Evolutionary conservation across 2,113 vertebrate species (phyloP).

Genomic region (Xiphias gladius): DNA sequence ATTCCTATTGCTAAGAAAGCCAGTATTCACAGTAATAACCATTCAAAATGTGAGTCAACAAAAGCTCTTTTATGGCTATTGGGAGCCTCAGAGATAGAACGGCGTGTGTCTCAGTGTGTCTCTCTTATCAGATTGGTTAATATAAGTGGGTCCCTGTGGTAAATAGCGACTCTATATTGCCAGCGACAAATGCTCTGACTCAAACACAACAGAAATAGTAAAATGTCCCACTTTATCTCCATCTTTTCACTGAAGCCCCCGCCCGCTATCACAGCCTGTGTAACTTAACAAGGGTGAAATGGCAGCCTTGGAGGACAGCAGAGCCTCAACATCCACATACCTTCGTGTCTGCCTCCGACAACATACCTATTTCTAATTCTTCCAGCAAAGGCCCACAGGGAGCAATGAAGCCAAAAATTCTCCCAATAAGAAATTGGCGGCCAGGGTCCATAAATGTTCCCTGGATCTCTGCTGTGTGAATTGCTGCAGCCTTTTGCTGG

Average conservation of each 20-base stretch:
- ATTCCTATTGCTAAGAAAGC: conserved; percentile 33
- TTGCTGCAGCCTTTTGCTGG: conserved; percentile 24
- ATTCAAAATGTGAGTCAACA: conserved; percentile 59
- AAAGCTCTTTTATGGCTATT: conserved; percentile 53
- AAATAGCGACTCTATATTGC: conserved; percentile 49
- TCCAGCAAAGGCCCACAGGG: conserved; percentile 38
- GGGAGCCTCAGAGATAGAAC: conserved; percentile 54
- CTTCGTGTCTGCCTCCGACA: conserved; percentile 6
- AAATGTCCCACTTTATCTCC: conserved; percentile 72
- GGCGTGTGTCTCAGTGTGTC: conserved; percentile 32
- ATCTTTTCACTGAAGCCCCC: conserved; percentile 36
- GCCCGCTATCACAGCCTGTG: not conserved
- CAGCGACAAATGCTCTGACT: conserved; percentile 54
- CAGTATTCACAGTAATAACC: conserved; percentile 32
- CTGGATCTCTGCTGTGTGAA: conserved; percentile 32
- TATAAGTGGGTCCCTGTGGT: conserved; percentile 60
- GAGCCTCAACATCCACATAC: not conserved
- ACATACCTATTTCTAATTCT: conserved; percentile 42
- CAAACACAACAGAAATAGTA: conserved; percentile 52
- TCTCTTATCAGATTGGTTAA: conserved; percentile 71
- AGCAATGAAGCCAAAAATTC: conserved; percentile 54
- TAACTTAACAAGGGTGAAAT: conserved; percentile 39
- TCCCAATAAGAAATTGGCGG: conserved; percentile 34
- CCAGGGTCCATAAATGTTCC: conserved; percentile 37
- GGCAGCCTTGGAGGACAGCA: conserved; percentile 18